phyloP scores from a whole-genome alignment of 2,797 vertebrate genomes.

The Nyctalus aviator region DNA sequence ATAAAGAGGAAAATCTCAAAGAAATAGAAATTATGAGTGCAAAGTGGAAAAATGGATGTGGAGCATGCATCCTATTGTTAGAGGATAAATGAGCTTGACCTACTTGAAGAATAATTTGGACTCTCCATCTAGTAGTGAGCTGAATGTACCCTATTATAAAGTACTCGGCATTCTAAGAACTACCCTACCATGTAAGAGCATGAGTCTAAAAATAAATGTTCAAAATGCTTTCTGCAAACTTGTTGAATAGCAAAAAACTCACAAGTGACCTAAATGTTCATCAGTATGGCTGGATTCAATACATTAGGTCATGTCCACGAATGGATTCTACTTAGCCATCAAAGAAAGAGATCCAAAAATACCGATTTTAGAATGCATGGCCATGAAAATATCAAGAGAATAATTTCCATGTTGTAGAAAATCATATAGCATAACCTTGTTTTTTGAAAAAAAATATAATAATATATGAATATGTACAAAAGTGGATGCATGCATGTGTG shows the following conservation, averaged over 20 bases:
- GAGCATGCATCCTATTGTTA: neutral
- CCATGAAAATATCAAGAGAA: conserved; percentile 50
- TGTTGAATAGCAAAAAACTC: neutral
- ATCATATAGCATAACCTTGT: conserved; percentile 6
- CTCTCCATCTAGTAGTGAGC: neutral
- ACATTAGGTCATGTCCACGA: neutral
- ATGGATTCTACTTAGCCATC: neutral
- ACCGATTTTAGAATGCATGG: neutral
- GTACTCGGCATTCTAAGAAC: conserved; percentile 34
- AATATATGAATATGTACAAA: neutral
- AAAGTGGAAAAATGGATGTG: neutral
- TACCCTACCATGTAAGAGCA: neutral
- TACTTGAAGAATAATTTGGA: conserved; percentile 47
- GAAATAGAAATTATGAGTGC: neutral
- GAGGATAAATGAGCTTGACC: neutral
- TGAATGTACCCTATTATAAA: neutral
- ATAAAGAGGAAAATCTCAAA: conserved; percentile 34
- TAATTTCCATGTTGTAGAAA: neutral
- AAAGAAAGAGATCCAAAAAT: neutral
- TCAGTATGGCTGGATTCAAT: neutral
- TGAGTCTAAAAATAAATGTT: conserved; percentile 12
- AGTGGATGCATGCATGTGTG: neutral
- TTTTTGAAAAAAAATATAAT: conserved; percentile 27
- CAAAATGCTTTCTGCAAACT: neutral
- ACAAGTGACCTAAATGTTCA: neutral